Evolutionary conservation across 2,888 invertebrate species (phyloP), one percentile per base, ranked within the genome.

Genomic region (Lomographa bimaculata): DNA sequence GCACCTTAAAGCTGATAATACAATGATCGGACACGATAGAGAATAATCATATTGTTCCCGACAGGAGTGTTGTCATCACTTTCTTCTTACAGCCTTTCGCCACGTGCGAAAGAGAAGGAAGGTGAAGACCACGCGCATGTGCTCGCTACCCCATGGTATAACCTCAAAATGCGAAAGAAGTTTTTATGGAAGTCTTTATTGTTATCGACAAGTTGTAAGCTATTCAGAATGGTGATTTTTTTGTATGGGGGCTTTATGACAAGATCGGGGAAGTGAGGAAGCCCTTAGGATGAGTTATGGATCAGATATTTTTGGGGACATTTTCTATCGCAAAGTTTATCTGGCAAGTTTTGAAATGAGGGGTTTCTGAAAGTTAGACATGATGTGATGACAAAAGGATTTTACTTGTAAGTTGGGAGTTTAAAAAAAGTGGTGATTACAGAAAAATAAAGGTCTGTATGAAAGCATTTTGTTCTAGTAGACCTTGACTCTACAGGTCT

Each of bases 181-280:
- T 79, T 76, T 76, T 70, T 66, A 64, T 64, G 59, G 56, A 51
- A 58, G 60, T 61, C 57, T 71, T 66, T 70, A 70, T 70, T 71
- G 60, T 64, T 67, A 72, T 74, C 63, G 71, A 72, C 61, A 69
- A 70, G 70, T 70, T 71, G 60, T 57, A 52, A 46, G 59, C 52
- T 61, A 57, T 55, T 57, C 42, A 54, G 32, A 48, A 56, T 56
- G 49, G 59, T 58, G 57, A 46, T 57, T 62, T 68, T 67, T 71
- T 67, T 63, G 54, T 46, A 25, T 50, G 45, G 39, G 29, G 38
- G 46, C 5, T 65, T 68, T 73, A 71, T 55, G 54, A 50, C 39
- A 48, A 51, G 50, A 47, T 47, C 37, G 48, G 46, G 50, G 47
- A 44, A 30, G 43, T 28, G 41, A 46, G 56, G 53, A 65, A 60